Base-by-base conservation (phyloP, 2,888 invertebrate genomes). In the Gasteruption jaculator region DNA sequence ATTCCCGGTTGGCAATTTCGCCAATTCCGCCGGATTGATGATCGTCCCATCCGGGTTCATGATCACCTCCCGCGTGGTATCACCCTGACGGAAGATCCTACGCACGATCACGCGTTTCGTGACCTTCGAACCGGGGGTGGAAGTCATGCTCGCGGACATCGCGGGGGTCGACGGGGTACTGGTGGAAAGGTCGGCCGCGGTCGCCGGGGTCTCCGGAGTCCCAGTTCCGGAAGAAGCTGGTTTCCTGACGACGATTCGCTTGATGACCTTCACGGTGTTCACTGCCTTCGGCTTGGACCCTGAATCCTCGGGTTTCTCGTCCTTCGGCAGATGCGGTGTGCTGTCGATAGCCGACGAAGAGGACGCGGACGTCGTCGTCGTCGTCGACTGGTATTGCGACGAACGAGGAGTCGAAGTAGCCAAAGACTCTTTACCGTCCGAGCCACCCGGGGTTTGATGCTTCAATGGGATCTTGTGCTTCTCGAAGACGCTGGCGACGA, bases 41-140 rank as follows among this genome's bases (percentile, higher is more conserved):
- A 64, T 53, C 1, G 68, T 68, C 0, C 71, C 71, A 39, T 71
- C 71, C 0, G 71, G 69, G 54, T 71, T 69, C 66, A 71, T 68
- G 11, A 71, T 64, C 1, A 71, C 62, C 27, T 70, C 71, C 5
- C 69, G 54, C 1, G 65, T 69, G 0, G 64, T 68, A 32, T 71
- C 68, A 1, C 71, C 71, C 10, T 69, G 67, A 4, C 71, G 61
- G 18, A 71, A 68, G 11, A 70, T 71, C 50, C 69, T 55, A 4
- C 71, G 58, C 0, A 70, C 68, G n/a, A 71, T 71, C 0, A 70
- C 66, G 39, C 71, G 46, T 22, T 65, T 69, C 0, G 63, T 68
- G 6, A 66, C 58, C 20, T 67, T 68, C 0, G 57, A 52, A 4
- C 53, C 59, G 3, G 55, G 29, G 3, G 43, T 40, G 1, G 48